Percentiles rank a stretch among this genome's conserved stretches.
These are phyloP conservation scores for Mya arenaria DNA, from an alignment of 1,140 invertebrate species.

Conservation along the genomic window DNA sequence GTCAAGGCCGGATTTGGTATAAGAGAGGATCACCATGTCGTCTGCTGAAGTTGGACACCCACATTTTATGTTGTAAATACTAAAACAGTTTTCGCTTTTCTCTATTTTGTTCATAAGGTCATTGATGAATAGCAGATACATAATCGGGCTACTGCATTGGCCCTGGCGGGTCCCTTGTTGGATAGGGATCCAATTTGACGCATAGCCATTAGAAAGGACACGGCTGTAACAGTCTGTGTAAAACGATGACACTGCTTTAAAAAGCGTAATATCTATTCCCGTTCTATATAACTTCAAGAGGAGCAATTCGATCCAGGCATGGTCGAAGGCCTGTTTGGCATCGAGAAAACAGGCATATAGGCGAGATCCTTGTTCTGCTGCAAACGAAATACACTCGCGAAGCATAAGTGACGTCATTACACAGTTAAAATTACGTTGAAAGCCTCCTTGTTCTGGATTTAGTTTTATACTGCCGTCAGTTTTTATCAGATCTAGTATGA, in stretches of 20 bases:
- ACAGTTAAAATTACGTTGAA: slow-evolving; percentile 5
- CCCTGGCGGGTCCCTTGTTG: slow-evolving; percentile 2
- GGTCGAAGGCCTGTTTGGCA: neutral
- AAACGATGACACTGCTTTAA: neutral
- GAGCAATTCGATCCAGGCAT: neutral
- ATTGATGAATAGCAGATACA: slow-evolving; percentile 20
- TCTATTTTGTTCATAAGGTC: slow-evolving; percentile 4
- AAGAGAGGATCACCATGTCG: neutral
- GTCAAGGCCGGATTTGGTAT: neutral
- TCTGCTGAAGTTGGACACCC: slow-evolving; percentile 1
- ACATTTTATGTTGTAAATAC: neutral
- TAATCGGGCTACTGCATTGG: slow-evolving; percentile 2
- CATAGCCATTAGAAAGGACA: neutral
- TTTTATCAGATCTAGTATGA: neutral
- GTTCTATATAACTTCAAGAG: neutral
- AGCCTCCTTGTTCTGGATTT: neutral
- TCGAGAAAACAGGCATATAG: slow-evolving; percentile 12
- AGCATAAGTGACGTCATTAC: slow-evolving; percentile 5
- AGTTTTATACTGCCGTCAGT: neutral
- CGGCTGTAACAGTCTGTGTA: slow-evolving; percentile 2
- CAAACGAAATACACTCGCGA: neutral
- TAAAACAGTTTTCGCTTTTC: neutral
- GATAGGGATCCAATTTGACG: slow-evolving; percentile 13
- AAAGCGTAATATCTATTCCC: neutral
- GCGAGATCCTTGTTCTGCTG: neutral